These are phyloP conservation scores for Chloroclysta siterata DNA, from an alignment of 2,888 invertebrate species.

Conservation along the genomic window DNA sequence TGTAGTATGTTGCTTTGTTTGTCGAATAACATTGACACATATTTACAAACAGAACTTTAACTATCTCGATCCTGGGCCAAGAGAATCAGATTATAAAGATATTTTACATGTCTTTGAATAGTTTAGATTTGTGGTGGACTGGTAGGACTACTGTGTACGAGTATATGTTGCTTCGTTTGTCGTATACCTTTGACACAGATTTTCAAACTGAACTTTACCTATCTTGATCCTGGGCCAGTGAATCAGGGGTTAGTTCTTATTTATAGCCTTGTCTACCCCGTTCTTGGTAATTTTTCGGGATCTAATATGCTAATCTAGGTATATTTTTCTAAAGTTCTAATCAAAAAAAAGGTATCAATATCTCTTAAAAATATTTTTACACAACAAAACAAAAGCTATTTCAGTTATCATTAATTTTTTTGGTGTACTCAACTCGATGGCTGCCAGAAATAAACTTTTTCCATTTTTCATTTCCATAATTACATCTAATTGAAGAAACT, in stretches of 20 bases:
- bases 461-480: constrained; percentile 79
- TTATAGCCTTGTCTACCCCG: no score
- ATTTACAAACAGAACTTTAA: background rate
- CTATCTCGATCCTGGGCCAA: background rate
- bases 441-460: constrained; percentile 70
- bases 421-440: constrained; percentile 53
- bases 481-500: constrained; percentile 67
- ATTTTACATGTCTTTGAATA: constrained; percentile 51
- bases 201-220: background rate
- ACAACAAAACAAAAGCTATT: background rate
- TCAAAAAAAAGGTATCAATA: no score
- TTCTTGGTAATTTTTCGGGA: no score
- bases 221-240: no score
- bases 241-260: background rate
- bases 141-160: no score
- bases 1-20: background rate
- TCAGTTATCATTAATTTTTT: background rate
- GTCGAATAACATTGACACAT: background rate
- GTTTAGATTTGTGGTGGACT: constrained; percentile 31
- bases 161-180: background rate
- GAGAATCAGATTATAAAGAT: no score
- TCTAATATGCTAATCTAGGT: no score
- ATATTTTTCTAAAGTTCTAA: no score
- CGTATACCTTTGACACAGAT: background rate
- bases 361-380: background rate